Evolutionary conservation across 1,140 invertebrate species (phyloP).

Genomic region (Prorops nasuta): DNA sequence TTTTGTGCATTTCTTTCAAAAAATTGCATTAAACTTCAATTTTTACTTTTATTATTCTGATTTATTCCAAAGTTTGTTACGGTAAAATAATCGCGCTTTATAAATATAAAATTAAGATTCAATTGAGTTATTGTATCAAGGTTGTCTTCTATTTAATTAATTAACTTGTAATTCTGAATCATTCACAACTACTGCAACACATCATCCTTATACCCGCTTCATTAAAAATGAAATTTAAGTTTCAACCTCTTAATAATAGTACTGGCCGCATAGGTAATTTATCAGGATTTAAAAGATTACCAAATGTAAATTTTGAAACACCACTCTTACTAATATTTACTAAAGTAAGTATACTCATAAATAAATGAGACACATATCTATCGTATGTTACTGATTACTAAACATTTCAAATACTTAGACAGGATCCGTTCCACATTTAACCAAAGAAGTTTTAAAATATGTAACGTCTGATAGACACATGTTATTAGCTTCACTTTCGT

Average conservation of each 20-base stretch:
- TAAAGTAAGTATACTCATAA: slow-evolving; percentile 46
- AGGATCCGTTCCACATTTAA: slow-evolving; percentile 66
- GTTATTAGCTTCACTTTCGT: slow-evolving; percentile 61
- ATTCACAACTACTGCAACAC: no score
- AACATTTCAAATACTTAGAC: slow-evolving; percentile 43
- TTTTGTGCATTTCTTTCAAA: no score
- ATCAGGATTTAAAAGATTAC: slow-evolving; percentile 49
- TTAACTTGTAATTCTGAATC: no score
- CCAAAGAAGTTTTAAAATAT: slow-evolving; percentile 64
- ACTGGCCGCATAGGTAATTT: slow-evolving; percentile 58
- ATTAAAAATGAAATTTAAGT: slow-evolving; percentile 62
- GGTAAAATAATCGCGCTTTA: no score
- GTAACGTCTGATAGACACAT: slow-evolving; percentile 55
- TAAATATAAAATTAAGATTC: no score
- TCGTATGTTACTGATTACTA: slow-evolving; percentile 5
- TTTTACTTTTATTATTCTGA: no score
- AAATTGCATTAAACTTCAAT: no score
- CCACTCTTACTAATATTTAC: slow-evolving; percentile 59
- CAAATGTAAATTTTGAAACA: slow-evolving; percentile 53
- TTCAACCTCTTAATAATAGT: slow-evolving; percentile 53
- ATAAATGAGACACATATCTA: background rate
- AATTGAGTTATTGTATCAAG: no score
- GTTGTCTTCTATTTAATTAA: no score
- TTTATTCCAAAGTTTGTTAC: no score
- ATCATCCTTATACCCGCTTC: no score